Evolutionary conservation across 1,140 invertebrate genomes (phyloP).

Genomic region (Popillia japonica): DNA sequence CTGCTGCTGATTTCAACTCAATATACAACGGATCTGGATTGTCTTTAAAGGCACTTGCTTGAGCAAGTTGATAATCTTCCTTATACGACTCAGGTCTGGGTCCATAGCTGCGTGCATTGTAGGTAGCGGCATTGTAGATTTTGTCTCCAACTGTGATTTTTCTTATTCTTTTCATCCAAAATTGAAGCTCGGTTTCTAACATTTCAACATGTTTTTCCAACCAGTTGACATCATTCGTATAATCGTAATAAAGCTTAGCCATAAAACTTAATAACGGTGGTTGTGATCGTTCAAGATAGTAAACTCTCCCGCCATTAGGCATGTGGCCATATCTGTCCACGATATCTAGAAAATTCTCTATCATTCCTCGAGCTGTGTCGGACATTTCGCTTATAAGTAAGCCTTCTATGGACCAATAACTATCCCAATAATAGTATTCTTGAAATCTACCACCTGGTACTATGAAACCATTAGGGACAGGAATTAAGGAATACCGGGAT

Average conservation of each 20-base stretch:
- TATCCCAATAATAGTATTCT: constrained; percentile 91
- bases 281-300: constrained; percentile 80
- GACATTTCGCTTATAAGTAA: constrained; percentile 79
- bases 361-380: constrained; percentile 77
- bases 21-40: constrained; percentile 68
- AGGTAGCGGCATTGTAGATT: constrained; percentile 67
- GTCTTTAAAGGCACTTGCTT: constrained; percentile 57
- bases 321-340: constrained; percentile 74
- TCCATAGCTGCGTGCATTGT: constrained; percentile 57
- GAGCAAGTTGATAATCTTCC: constrained; percentile 62
- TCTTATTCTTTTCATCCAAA: constrained; percentile 70
- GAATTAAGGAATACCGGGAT: constrained; percentile 75
- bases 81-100: constrained; percentile 84
- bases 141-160: constrained; percentile 65
- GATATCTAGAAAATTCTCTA: constrained; percentile 76
- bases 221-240: constrained; percentile 74
- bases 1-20: constrained; percentile 79
- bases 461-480: constrained; percentile 81
- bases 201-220: constrained; percentile 65
- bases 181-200: constrained; percentile 75
- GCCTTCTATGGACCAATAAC: constrained; percentile 86
- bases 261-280: constrained; percentile 83
- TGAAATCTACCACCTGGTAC: constrained; percentile 88
- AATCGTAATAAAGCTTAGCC: constrained; percentile 74
- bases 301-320: constrained; percentile 83